Conservation (phyloP, 2,797 vertebrate species). For the Enteromius argenteus region DNA sequence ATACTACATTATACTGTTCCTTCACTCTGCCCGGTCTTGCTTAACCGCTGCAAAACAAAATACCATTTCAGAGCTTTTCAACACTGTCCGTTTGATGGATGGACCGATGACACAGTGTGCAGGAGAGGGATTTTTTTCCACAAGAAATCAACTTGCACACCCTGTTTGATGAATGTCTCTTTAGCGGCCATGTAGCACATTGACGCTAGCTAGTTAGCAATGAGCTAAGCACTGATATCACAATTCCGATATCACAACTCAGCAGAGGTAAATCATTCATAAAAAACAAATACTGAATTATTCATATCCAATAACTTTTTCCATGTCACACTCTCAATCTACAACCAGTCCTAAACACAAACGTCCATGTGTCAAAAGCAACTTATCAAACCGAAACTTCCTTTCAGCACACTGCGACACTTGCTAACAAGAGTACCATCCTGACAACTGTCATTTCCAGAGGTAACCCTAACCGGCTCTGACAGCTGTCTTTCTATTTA, state of each 20-base stretch:
- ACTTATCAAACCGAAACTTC: constrained; percentile 34
- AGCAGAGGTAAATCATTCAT: constrained; percentile 6
- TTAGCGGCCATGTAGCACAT: constrained; percentile 17
- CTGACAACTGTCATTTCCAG: constrained; percentile 58
- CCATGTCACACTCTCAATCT: background rate
- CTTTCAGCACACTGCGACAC: constrained; percentile 50
- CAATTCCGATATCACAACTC: background rate
- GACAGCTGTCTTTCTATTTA: constrained; percentile 46
- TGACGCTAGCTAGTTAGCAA: constrained; percentile 18
- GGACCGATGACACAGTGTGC: constrained; percentile 45
- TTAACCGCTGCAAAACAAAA: constrained; percentile 61
- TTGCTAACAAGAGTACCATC: constrained; percentile 54
- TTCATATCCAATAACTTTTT: background rate
- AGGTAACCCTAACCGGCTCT: constrained; percentile 50
- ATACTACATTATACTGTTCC: constrained; percentile 45
- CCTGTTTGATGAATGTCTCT: constrained; percentile 43
- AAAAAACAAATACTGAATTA: background rate
- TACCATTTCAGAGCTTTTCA: constrained; percentile 57
- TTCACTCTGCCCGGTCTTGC: constrained; percentile 56
- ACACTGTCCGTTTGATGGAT: constrained; percentile 56
- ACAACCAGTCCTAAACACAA: background rate
- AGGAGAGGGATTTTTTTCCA: constrained; percentile 27
- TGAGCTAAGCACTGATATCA: constrained; percentile 7
- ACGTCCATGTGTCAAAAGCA: constrained; percentile 44
- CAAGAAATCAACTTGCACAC: constrained; percentile 34